Evolutionary conservation across 35 echinoderm and acorn worm species (phyloP).

Genomic region (Patiria miniata): DNA sequence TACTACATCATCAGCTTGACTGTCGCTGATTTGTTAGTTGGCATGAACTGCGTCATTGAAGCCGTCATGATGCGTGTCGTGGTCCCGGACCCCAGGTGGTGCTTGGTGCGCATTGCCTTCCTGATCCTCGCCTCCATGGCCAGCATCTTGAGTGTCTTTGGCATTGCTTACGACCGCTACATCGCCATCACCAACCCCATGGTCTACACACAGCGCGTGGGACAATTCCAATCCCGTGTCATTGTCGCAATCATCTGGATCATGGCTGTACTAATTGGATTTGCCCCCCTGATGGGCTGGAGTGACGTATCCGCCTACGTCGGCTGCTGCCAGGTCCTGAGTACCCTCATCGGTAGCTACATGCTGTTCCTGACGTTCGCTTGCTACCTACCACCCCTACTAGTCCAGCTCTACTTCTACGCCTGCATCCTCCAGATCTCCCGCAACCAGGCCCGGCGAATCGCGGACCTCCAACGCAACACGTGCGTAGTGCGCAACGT

Average conservation of each 20-base stretch:
- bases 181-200: slow-evolving; percentile 63
- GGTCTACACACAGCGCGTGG: slow-evolving; percentile 31
- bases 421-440: slow-evolving; percentile 51
- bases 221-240: slow-evolving; percentile 5
- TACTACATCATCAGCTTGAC: slow-evolving; percentile 48
- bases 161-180: slow-evolving; percentile 70
- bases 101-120: slow-evolving; percentile 31
- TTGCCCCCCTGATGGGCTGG: slow-evolving; percentile 51
- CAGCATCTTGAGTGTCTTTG: slow-evolving; percentile 65
- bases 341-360: slow-evolving; percentile 24
- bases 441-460: slow-evolving; percentile 38
- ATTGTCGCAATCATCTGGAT: slow-evolving; percentile 38
- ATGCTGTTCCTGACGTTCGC: slow-evolving; percentile 38
- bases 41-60: slow-evolving; percentile 44
- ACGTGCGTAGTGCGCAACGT: background rate
- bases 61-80: slow-evolving; percentile 3
- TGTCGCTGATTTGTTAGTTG: slow-evolving; percentile 60
- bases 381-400: slow-evolving; percentile 29
- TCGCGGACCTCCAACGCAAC: slow-evolving; percentile 33
- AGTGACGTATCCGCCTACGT: background rate
- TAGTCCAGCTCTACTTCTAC: slow-evolving; percentile 57
- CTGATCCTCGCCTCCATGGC: slow-evolving; percentile 33
- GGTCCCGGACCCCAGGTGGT: background rate
- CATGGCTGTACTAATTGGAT: slow-evolving; percentile 20
- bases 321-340: slow-evolving; percentile 45